Percentiles rank a stretch among this genome's conserved stretches.
Evolutionary conservation across 1,140 invertebrate species (phyloP).

Genomic region (Drosophila setifemur): DNA sequence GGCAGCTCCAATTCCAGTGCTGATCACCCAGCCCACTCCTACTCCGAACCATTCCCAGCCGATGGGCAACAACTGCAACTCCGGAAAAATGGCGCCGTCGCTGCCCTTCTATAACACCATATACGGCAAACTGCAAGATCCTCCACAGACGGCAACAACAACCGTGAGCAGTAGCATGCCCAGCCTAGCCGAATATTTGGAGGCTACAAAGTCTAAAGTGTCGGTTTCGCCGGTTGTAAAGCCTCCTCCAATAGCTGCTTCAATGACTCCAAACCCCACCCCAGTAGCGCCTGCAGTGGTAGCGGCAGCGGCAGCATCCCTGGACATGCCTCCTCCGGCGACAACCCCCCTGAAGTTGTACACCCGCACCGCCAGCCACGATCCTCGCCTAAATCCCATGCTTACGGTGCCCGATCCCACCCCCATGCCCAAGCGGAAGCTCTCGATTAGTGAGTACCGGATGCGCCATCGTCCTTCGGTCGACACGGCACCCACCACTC

Average conservation of each 20-base stretch:
- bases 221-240: not conserved
- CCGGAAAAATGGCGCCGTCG: slow-evolving; percentile 8
- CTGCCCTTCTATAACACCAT: slow-evolving; percentile 77
- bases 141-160: slow-evolving; percentile 2
- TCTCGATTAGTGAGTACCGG: slow-evolving; percentile 80
- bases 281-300: not conserved
- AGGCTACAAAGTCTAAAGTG: slow-evolving; percentile 49
- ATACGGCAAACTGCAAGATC: slow-evolving; percentile 72
- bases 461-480: slow-evolving; percentile 74
- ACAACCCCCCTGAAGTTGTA: slow-evolving; percentile 62
- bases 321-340: slow-evolving; percentile 54
- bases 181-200: slow-evolving; percentile 61
- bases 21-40: slow-evolving; percentile 37
- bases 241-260: not conserved
- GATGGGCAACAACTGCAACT: slow-evolving; percentile 1
- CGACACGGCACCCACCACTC: slow-evolving; percentile 42
- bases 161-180: slow-evolving; percentile 47
- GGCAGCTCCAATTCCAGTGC: slow-evolving; percentile 32
- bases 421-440: slow-evolving; percentile 77
- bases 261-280: not conserved
- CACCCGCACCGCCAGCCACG: slow-evolving; percentile 75
- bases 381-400: slow-evolving; percentile 78
- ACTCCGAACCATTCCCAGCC: not conserved
- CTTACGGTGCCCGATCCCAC: slow-evolving; percentile 71
- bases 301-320: not conserved